Evolutionary conservation across 2,888 invertebrate species (phyloP), one percentile per base, ranked within the genome.

Genomic region (Drosophila colorata): DNA sequence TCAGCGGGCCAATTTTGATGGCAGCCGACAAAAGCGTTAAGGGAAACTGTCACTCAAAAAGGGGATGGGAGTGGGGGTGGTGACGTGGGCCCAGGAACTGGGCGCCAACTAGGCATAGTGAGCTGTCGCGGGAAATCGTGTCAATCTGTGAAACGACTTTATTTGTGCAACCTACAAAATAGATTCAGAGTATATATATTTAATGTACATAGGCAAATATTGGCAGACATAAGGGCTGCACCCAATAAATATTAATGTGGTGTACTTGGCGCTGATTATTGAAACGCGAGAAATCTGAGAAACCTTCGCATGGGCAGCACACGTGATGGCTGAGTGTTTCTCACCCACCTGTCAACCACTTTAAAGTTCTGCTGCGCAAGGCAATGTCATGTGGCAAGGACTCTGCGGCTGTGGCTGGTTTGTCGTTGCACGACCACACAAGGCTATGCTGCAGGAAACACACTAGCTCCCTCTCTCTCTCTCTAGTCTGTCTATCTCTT

Each of bases 1-100:
- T 33, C 53, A 56, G 49, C 60, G 23, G 65, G 71, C 71, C 57
- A 80, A 74, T 84, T 84, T 33, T n/a, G 47, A n/a, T 69, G 79
- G 52, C 78, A 65, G 72, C 43, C 48, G 31, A 35, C 57, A 37
- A 44, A 44, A 35, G 25, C 13, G 18, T 58, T n/a, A 63, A 55
- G 55, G 67, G 53, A 83, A 80, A 55, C 59, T 80, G 80, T 67
- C 80, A 79, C 28, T 73, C 63, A 59, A 44, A 51, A 31, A 44
- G 37, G 44, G 18, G 7, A n/a, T n/a, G n/a, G n/a, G 7, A 4
- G 4, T 6, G 14, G 41, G 8, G 23, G 4, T 48, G 31, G 47
- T 16, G 6, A 7, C 7, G 4, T 9, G 14, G 43, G 7, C 9
- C 31, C 4, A 11, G 7, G 23, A 7, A 16, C 2, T 51, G 40